These are phyloP conservation scores for Illadopsis cleaveri DNA, from an alignment of 2,113 vertebrate species.

Conservation along the genomic window DNA sequence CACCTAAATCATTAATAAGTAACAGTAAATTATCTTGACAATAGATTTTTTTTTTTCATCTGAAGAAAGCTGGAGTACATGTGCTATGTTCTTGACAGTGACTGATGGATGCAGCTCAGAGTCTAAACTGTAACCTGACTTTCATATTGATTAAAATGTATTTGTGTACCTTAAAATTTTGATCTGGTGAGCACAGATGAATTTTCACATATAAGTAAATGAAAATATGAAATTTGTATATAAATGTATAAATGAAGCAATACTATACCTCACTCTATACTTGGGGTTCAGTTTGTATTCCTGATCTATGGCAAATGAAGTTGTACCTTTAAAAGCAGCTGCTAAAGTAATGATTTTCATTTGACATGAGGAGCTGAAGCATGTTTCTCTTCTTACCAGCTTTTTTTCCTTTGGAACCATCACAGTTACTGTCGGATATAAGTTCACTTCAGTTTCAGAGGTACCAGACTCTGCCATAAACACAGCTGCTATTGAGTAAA, in stretches of 20 bases:
- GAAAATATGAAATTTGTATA: no score
- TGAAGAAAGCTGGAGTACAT: neutral
- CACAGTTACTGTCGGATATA: neutral
- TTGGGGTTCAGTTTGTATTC: neutral
- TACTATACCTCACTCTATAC: neutral
- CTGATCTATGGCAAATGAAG: neutral
- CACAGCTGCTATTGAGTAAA: slow-evolving; percentile 38
- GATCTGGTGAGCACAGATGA: neutral
- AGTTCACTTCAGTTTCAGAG: slow-evolving; percentile 42
- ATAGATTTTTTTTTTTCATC: neutral
- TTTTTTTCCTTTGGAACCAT: neutral
- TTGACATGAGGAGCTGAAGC: neutral
- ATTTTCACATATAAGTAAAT: neutral
- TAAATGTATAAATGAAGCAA: neutral
- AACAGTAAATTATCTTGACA: neutral
- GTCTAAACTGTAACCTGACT: neutral
- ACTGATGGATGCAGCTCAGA: neutral
- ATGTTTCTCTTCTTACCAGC: neutral
- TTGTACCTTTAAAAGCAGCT: slow-evolving; percentile 27
- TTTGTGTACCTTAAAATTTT: neutral
- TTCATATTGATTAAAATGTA: neutral
- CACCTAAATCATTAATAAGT: neutral
- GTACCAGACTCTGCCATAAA: slow-evolving; percentile 61
- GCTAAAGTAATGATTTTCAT: neutral
- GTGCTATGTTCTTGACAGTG: neutral